Evolutionary conservation across 2,888 invertebrate species (phyloP).

Genomic region (Drosophila tripunctata): DNA sequence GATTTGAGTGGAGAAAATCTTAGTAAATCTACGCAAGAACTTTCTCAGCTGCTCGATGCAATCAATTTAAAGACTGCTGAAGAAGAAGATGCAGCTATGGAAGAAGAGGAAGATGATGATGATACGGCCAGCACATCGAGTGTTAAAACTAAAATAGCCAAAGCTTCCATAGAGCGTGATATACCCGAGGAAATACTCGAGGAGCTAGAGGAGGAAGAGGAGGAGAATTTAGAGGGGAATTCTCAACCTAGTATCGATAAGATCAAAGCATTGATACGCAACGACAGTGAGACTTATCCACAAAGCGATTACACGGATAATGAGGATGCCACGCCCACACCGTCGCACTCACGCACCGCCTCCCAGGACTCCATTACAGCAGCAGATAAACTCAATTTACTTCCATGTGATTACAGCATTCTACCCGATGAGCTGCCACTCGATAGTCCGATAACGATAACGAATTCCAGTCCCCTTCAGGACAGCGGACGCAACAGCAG

Average conservation of each 20-base stretch:
- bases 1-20: slow-evolving; percentile 46
- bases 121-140: slow-evolving; percentile 70
- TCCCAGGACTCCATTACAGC: slow-evolving; percentile 61
- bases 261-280: slow-evolving; percentile 67
- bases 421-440: slow-evolving; percentile 75
- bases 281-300: slow-evolving; percentile 70
- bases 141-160: slow-evolving; percentile 67
- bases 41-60: slow-evolving; percentile 50
- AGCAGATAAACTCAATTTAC: slow-evolving; percentile 38
- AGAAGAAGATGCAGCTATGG: slow-evolving; percentile 34
- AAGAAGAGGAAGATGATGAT: slow-evolving; percentile 27
- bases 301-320: slow-evolving; percentile 70
- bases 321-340: slow-evolving; percentile 53
- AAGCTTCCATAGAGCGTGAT: slow-evolving; percentile 68
- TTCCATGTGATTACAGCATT: slow-evolving; percentile 72
- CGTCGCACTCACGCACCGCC: slow-evolving; percentile 68
- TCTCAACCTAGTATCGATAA: slow-evolving; percentile 49
- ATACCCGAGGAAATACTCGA: slow-evolving; percentile 46
- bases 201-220: slow-evolving; percentile 16
- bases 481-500: slow-evolving; percentile 68
- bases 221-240: not conserved
- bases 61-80: slow-evolving; percentile 52
- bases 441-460: slow-evolving; percentile 36
- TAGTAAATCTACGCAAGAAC: slow-evolving; percentile 52
- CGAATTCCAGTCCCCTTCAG: slow-evolving; percentile 62